Base-by-base conservation (phyloP, 2,888 invertebrate species). In the Ichneumoninae sp. region DNA sequence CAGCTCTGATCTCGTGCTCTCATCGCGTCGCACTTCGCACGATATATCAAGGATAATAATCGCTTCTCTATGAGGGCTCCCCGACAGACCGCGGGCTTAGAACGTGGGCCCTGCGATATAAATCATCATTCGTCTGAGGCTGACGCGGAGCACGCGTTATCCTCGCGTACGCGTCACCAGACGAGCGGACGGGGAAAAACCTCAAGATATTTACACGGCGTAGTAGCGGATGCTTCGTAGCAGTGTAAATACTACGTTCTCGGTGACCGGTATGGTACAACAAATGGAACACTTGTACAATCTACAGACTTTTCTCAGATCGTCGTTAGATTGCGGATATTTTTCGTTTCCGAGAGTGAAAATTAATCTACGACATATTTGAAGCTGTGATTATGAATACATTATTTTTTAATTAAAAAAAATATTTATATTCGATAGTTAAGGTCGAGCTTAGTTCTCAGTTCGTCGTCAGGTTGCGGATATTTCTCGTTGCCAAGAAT, bases 1-100 rank as follows among this genome's bases (percentile, higher is more conserved):
- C 7, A 22, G n/a, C 50, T 22, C 50, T 36, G 75, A 74, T 62
- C 30, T 36, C 52, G 36, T 19, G 65, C 62, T 33, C 62, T 13
- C 57, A 26, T 75, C 36, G 30, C 7, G 10, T 22, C 36, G 50
- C 62, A 22, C 50, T 65, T 52, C 52, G 36, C 75, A 74, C 60
- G 19, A 33, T 65, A 66, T 75, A 65, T 65, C 36, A 16, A 2
- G 50, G 65, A 65, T 75, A 65, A 65, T 52, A 52, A 75, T 75
- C 50, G 50, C 36, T 65, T 62, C 60, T 62, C 74, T n/a, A 62
- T 75, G 75, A 30, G 16, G 30, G 62, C 62, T 30, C 26, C 4
- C 33, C 13, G 33, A 33, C 33, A 33, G 13, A 30, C 30, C n/a
- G 62, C 33, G 62, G 33, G 62, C 30, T 30, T 62, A 13, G 10